Base-by-base conservation (phyloP, 2,888 invertebrate genomes). In the Venustoraphidia nigricollis region DNA sequence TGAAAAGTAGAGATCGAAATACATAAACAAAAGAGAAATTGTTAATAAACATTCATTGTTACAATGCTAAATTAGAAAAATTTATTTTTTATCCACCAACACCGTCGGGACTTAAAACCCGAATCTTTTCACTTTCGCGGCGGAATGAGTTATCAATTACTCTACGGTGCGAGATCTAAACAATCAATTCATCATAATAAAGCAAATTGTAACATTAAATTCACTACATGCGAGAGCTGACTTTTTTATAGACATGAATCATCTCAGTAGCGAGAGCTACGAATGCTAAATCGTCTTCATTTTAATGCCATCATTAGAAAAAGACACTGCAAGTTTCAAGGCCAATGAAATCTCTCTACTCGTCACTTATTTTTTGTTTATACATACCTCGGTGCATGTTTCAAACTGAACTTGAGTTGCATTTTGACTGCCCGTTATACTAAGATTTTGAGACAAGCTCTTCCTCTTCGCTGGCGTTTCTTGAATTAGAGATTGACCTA, bases 381-480 rank as follows among this genome's bases (percentile, higher is more conserved):
- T 51, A 52, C 9, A 41, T 59, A 78, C 78, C 68, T 82, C 79
- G 36, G 79, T 73, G 59, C 78, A 73, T 1, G 77, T 69, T 60
- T 81, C 81, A 59, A 82, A 83, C 43, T 64, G 52, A 4, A 65
- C 66, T 45, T 58, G 58, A 41, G 55, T 54, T 59, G 59, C 53
- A 66, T 57, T 51, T 9, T 55, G 53, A 43, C 27, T 27, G 5
- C 27, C 27, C 1, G 5, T 27, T 27, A 27, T 27, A 27, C 27
- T 27, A 27, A 27, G 27, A 27, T 27, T 27, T 27, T 27, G 27
- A 27, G 27, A 3, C 27, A 27, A 27, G 27, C 27, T 47, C 49
- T 36, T 52, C 51, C 10, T 49, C 48, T 13, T 55, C 51, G 13
- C 44, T 53, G 17, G 45, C 38, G 2, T 37, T 10, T 44, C 36